Percentiles rank a stretch among this genome's conserved stretches.
These are phyloP conservation scores for Astyanax mexicanus DNA, from an alignment of 2,797 vertebrate genomes.

Conservation along the genomic window DNA sequence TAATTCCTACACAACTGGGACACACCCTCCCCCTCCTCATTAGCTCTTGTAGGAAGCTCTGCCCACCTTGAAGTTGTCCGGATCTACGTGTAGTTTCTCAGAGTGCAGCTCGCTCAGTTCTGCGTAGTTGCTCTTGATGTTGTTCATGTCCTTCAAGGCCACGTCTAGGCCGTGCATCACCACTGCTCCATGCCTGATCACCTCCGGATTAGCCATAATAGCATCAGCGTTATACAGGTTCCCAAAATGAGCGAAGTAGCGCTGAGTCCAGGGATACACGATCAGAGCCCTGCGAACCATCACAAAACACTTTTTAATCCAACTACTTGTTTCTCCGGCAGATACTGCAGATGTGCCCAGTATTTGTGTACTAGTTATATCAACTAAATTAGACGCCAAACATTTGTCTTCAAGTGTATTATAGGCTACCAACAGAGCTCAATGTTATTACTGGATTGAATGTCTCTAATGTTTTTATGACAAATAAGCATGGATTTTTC, in stretches of 20 bases:
- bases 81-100: conserved; percentile 87
- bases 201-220: conserved; percentile 77
- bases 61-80: conserved; percentile 86
- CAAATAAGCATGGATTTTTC: too few relatives aligned
- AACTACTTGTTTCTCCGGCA: too few relatives aligned
- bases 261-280: conserved; percentile 91
- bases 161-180: conserved; percentile 84
- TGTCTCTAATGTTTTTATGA: too few relatives aligned
- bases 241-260: conserved; percentile 84
- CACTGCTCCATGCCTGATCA: conserved; percentile 80
- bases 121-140: conserved; percentile 78
- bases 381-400: too few relatives aligned
- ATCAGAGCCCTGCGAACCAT: conserved; percentile 79
- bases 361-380: too few relatives aligned
- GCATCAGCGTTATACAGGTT: conserved; percentile 80
- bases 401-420: too few relatives aligned
- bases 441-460: too few relatives aligned
- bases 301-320: neutral
- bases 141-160: conserved; percentile 85
- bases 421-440: too few relatives aligned
- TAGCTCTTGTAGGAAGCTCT: too few relatives aligned
- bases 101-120: conserved; percentile 85
- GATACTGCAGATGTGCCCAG: too few relatives aligned
- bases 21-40: too few relatives aligned
- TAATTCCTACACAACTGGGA: too few relatives aligned